A percentile compares a stretch with the other conserved stretches of the same genome.
Conservation (phyloP, 1,140 invertebrate species). For the Caerostris extrusa region DNA sequence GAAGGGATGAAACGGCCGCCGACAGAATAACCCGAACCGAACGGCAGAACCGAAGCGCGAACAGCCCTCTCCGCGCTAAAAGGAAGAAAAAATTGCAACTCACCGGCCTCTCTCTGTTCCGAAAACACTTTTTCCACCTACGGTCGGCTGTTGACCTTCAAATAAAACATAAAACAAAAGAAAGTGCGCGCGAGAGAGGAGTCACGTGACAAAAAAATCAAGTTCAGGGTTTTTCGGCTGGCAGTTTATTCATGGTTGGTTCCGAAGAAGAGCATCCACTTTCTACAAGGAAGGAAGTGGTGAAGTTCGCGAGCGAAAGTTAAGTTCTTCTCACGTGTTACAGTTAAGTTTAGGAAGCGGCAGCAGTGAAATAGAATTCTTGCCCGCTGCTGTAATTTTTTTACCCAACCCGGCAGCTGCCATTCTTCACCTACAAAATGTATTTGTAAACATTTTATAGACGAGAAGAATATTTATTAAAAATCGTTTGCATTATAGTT, state of each 20-base stretch:
- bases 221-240: conserved; percentile 63
- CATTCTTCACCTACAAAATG: background rate
- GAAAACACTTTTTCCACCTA: conserved; percentile 65
- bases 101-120: background rate
- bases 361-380: background rate
- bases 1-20: conserved; percentile 43
- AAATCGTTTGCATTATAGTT: background rate
- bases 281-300: conserved; percentile 64
- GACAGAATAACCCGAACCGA: conserved; percentile 51
- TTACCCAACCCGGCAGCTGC: background rate
- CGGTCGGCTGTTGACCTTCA: conserved; percentile 75
- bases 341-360: conserved; percentile 29
- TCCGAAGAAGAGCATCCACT: conserved; percentile 59
- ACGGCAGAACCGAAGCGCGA: conserved; percentile 33
- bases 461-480: background rate
- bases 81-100: background rate
- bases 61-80: background rate
- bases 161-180: conserved; percentile 53
- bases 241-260: conserved; percentile 46
- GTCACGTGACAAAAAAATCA: conserved; percentile 68
- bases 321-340: conserved; percentile 48
- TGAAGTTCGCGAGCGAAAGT: conserved; percentile 49
- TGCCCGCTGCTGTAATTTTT: background rate
- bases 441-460: background rate
- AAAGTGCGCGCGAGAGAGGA: conserved; percentile 16